These are phyloP conservation scores for Danaus chrysippus DNA, from an alignment of 2,888 invertebrate genomes.

Conservation along the genomic window DNA sequence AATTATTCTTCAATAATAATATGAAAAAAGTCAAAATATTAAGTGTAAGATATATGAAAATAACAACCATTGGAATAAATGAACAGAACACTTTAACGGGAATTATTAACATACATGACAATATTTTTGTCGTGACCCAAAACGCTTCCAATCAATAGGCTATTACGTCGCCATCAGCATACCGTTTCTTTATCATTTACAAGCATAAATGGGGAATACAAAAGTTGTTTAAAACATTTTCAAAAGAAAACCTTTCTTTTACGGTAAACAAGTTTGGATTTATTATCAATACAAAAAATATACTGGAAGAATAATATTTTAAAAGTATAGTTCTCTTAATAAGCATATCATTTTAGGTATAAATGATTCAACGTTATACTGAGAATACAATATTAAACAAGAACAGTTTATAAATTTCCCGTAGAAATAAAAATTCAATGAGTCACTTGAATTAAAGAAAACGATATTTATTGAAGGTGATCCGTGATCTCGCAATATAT, in stretches of 20 bases:
- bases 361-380: background rate
- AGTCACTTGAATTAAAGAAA: background rate
- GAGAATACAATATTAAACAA: background rate
- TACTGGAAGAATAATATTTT: too few relatives aligned
- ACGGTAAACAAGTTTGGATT: background rate
- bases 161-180: constrained; percentile 6
- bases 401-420: background rate
- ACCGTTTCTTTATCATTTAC: constrained; percentile 12
- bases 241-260: background rate
- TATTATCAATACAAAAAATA: background rate
- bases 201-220: constrained; percentile 6
- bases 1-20: too few relatives aligned
- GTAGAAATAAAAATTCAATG: background rate
- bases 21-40: too few relatives aligned
- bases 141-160: constrained; percentile 12
- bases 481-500: constrained; percentile 4
- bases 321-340: too few relatives aligned
- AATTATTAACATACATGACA: constrained; percentile 14
- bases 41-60: background rate
- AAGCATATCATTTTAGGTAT: background rate
- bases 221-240: constrained; percentile 11
- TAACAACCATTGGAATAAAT: constrained; percentile 21
- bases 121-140: constrained; percentile 16
- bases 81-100: constrained; percentile 28
- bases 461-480: constrained; percentile 6